A percentile compares a stretch with the other conserved stretches of the same genome.
Evolutionary conservation across 2,888 invertebrate genomes (phyloP).

Genomic region (Cataglyphis albicans): DNA sequence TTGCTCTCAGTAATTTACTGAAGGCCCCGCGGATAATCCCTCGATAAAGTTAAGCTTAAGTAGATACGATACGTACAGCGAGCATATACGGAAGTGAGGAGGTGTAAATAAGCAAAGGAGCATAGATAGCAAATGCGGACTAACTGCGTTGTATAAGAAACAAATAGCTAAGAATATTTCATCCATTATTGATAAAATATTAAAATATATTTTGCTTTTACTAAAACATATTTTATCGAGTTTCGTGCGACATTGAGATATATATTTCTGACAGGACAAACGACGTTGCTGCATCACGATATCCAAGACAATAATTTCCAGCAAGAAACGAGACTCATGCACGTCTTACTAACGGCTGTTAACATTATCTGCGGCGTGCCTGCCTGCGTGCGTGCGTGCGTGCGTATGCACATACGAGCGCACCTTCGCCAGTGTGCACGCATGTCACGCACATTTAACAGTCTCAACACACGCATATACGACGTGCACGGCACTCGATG

Average conservation of each 20-base stretch:
- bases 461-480: conserved; percentile 59
- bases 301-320: conserved; percentile 49
- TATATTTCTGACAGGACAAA: conserved; percentile 20
- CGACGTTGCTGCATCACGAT: conserved; percentile 24
- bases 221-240: conserved; percentile 20
- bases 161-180: conserved; percentile 20
- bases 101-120: conserved; percentile 27
- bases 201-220: conserved; percentile 6
- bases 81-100: conserved; percentile 37
- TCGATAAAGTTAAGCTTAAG: conserved; percentile 53
- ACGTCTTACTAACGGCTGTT: conserved; percentile 68
- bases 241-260: conserved; percentile 13
- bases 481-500: conserved; percentile 69
- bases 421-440: conserved; percentile 68
- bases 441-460: conserved; percentile 65
- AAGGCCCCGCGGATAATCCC: conserved; percentile 50
- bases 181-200: conserved; percentile 31
- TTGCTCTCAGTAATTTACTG: conserved; percentile 59
- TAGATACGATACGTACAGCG: conserved; percentile 41
- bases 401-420: conserved; percentile 29
- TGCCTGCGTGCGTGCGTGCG: conserved; percentile 49
- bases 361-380: conserved; percentile 63
- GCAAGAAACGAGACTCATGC: conserved; percentile 39
- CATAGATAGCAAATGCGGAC: conserved; percentile 19
- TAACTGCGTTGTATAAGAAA: neutral